Base-by-base conservation (phyloP, 2,888 invertebrate genomes). In the Netelia inedita region DNA sequence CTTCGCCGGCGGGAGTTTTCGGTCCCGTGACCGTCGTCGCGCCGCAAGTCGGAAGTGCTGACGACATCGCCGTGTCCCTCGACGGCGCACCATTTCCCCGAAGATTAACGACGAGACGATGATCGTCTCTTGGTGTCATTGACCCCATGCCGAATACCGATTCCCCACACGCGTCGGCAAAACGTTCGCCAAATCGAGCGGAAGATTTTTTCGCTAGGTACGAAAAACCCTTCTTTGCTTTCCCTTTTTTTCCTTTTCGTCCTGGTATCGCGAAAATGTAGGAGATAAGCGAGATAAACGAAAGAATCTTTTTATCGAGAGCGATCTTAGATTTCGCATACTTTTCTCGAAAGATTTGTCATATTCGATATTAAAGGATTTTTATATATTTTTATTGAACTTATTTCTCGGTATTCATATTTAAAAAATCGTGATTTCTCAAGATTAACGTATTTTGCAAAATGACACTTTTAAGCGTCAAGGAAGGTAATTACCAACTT, bases 1-100 rank as follows among this genome's bases (percentile, higher is more conserved):
- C 85, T 85, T 66, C 75, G 82, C 79, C 72, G 57, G 16, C 68
- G 61, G 72, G 79, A 79, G 75, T 82, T 82, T 79, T 82, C 72
- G 59, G 72, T 82, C 55, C 16, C 72, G 79, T 66, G 61, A 66
- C 71, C 65, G 59, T 82, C 82, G 71, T 76, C 76, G 71, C 43
- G 61, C 79, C 59, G 79, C 79, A 79, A 79, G 71, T 75, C 85
- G 85, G 85, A 85, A 85, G 79, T 85, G 85, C 85, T 85, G 85
- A 85, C 85, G 85, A 85, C 85, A 69, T 73, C 53, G 61, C 72
- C 71, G 72, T 79, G 55, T 65, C 57, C 19, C 57, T 57, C 57
- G 57, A 9, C 19, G 57, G 66, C 79, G 82, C 79, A 19, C n/a
- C 57, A 19, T 57, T 71, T 73, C 50, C 68, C 21, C 63, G 50